Conservation (phyloP, 1,140 invertebrate species). For the Coelopa frigida region DNA sequence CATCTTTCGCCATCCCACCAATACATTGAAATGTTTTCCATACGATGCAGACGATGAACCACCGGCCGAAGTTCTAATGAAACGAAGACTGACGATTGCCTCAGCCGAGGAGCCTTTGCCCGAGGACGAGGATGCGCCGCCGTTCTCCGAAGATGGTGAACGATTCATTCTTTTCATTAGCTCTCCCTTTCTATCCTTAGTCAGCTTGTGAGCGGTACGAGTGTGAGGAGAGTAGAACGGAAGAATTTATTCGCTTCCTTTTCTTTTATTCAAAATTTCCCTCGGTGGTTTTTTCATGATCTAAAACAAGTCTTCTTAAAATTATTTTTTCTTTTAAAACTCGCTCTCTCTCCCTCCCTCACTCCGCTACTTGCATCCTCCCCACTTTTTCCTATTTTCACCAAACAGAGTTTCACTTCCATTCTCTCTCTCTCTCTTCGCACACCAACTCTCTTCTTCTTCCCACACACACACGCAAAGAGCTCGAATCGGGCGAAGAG, state of each 20-base stretch:
- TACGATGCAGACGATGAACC: slow-evolving; percentile 24
- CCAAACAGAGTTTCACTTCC: not conserved
- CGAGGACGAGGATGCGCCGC: slow-evolving; percentile 29
- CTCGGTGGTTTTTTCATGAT: too few species aligned
- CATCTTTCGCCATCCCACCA: too few species aligned
- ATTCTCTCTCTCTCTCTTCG: not conserved
- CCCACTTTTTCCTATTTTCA: slow-evolving; percentile 8
- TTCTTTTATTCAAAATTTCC: too few species aligned
- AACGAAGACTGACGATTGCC: slow-evolving; percentile 39
- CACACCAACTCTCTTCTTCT: not conserved
- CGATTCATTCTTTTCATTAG: not conserved
- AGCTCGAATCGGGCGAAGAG: slow-evolving; percentile 45
- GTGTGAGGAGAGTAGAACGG: too few species aligned
- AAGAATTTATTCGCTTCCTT: too few species aligned
- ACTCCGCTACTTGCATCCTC: not conserved
- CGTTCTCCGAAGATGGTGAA: slow-evolving; percentile 36
- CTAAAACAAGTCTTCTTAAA: too few species aligned
- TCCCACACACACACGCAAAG: not conserved
- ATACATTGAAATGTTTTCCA: not conserved
- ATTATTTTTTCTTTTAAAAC: slow-evolving; percentile 4
- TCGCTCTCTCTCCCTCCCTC: not conserved
- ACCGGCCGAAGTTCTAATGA: slow-evolving; percentile 27
- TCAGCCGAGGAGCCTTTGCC: slow-evolving; percentile 32
- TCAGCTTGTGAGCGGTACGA: too few species aligned
- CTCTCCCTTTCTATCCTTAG: not conserved